Evolutionary conservation across 2,888 invertebrate genomes (phyloP), one percentile per base, ranked within the genome.

Genomic region (Sinohyriopsis cumingii): DNA sequence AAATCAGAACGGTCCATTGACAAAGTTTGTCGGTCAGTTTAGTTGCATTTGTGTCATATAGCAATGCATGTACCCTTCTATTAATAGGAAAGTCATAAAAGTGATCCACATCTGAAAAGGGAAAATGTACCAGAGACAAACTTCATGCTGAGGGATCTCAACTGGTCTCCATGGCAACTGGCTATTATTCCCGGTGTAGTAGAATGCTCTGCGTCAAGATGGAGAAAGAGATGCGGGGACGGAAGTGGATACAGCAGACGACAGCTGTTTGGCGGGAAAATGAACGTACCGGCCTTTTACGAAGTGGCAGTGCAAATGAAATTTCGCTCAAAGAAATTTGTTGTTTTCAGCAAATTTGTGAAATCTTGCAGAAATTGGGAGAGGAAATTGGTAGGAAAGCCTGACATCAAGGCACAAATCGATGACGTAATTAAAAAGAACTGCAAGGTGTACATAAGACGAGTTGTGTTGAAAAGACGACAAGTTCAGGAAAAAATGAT

Each of bases 141-240:
- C 65, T 83, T 82, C 61, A 60, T 73, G 59, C 63, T 83, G n/a
- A 76, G 73, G 25, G 73, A 72, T 18, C 55, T 76, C 28, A 60
- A 61, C 12, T 83, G 83, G 83, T 78, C 81, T 20, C 67, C 66
- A 59, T 83, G 82, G 83, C 54, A 77, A 59, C 60, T 77, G 54
- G 76, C 60, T n/a, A 69, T 80, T 19, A 61, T 74, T 45, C 73
- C 77, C 24, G 59, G 45, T 9, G 25, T 53, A 18, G 1, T 3
- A 45, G 45, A 15, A 45, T 45, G 12, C 45, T 45, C 45, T 45
- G 45, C 45, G 12, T 45, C 45, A 15, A 45, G 45, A 45, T 72
- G 71, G 71, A 56, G 57, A 24, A 67, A 70, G 62, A 69, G 80
- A 45, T 66, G 56, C 53, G 77, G 74, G 60, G 61, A 68, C 65